Conservation (phyloP, 2,888 invertebrate genomes). For the Antitype chi region DNA sequence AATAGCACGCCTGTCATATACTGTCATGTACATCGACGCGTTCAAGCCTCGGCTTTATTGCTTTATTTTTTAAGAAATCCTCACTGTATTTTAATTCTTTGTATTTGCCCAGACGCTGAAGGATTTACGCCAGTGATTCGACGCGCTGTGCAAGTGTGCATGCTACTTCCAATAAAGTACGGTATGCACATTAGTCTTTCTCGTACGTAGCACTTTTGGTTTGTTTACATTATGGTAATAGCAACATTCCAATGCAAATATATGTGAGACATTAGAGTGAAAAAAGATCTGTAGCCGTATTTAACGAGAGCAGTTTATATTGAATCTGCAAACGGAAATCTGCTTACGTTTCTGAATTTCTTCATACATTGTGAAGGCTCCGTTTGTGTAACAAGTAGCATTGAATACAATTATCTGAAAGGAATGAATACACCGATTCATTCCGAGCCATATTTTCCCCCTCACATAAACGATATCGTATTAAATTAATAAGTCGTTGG, state of each 20-base stretch:
- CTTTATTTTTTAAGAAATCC: conserved; percentile 59
- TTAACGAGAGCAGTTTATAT: conserved; percentile 49
- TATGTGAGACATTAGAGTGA: conserved; percentile 54
- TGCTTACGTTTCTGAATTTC: conserved; percentile 43
- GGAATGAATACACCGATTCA: conserved; percentile 69
- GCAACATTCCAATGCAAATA: conserved; percentile 53
- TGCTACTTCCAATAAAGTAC: conserved; percentile 52
- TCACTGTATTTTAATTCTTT: conserved; percentile 48
- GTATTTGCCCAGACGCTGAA: conserved; percentile 45
- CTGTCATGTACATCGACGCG: conserved; percentile 56
- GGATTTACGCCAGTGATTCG: conserved; percentile 48
- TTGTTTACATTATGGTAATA: conserved; percentile 57
- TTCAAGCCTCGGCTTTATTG: conserved; percentile 50
- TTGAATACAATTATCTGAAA: conserved; percentile 69
- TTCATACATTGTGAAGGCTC: conserved; percentile 17
- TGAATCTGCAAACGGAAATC: conserved; percentile 33
- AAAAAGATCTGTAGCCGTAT: conserved; percentile 38
- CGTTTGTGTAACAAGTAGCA: conserved; percentile 68
- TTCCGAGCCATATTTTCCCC: conserved; percentile 71
- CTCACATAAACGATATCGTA: conserved; percentile 74
- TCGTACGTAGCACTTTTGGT: conserved; percentile 58
- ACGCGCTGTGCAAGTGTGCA: conserved; percentile 25
- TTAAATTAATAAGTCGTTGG: conserved; percentile 80
- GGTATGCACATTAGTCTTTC: conserved; percentile 55
- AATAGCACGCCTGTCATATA: conserved; percentile 72